phyloP scores from a whole-genome alignment of 2,888 invertebrate genomes.

The Dicranocentrus wangi region DNA sequence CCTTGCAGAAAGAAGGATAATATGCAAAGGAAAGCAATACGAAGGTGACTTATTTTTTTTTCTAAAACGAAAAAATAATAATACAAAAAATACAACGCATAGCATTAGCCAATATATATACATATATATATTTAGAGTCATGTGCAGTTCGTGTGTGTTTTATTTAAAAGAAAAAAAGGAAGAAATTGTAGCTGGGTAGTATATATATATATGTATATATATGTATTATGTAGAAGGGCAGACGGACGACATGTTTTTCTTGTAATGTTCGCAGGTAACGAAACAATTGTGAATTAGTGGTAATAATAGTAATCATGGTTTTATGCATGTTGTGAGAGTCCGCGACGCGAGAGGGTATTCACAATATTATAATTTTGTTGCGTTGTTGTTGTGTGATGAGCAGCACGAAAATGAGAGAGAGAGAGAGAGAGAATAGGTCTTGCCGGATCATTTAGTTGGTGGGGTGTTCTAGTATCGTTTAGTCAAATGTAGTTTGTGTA shows the following conservation, averaged over 20 bases:
- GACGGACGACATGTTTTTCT: conserved; percentile 19
- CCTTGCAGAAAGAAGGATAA: background rate
- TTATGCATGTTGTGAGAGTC: conserved; percentile 36
- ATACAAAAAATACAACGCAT: too few relatives aligned
- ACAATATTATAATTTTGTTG: too few relatives aligned
- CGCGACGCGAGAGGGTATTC: too few relatives aligned
- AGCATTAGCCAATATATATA: too few relatives aligned
- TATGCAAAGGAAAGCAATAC: background rate
- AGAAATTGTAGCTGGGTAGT: background rate
- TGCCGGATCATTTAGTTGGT: conserved; percentile 13
- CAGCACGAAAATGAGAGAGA: too few relatives aligned
- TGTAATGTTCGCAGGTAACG: conserved; percentile 47
- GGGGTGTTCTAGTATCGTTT: conserved; percentile 19
- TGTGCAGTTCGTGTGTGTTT: too few relatives aligned
- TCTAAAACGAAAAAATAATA: background rate
- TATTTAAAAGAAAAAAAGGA: background rate
- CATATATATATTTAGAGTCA: too few relatives aligned
- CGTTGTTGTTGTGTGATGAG: too few relatives aligned
- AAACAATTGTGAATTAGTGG: conserved; percentile 60
- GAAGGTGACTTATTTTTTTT: background rate
- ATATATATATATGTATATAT: conserved; percentile 1
- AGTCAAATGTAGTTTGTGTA: conserved; percentile 17
- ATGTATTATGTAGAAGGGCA: background rate
- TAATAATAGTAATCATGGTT: conserved; percentile 60
- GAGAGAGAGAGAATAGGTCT: conserved; percentile 5